Evolutionary conservation across 2,888 invertebrate species (phyloP).

Genomic region (Leptopilina drosophilae): DNA sequence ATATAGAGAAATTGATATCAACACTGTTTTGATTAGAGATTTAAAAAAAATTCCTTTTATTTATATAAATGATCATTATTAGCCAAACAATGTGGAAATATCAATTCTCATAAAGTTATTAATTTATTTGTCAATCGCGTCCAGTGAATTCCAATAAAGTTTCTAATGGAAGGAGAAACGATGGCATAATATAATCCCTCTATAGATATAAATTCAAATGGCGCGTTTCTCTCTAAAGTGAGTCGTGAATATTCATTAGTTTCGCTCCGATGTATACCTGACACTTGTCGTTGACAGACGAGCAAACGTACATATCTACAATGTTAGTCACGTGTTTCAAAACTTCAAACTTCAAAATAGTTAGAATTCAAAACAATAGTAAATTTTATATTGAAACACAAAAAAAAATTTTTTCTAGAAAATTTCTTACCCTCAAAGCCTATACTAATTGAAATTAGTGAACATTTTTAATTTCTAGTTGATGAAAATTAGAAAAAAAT

Average conservation of each 20-base stretch:
- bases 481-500: too few species aligned
- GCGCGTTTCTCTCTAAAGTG: constrained; percentile 59
- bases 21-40: too few species aligned
- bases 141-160: constrained; percentile 23
- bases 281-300: constrained; percentile 41
- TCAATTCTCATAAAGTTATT: constrained; percentile 23
- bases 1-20: too few species aligned
- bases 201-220: constrained; percentile 64
- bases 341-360: not conserved
- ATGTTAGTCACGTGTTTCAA: constrained; percentile 40
- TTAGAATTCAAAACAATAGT: too few species aligned
- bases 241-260: constrained; percentile 64
- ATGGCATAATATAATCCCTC: constrained; percentile 50
- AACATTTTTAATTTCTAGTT: too few species aligned
- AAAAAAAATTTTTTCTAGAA: too few species aligned
- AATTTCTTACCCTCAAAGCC: too few species aligned
- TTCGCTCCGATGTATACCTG: constrained; percentile 12
- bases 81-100: constrained; percentile 21
- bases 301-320: constrained; percentile 39
- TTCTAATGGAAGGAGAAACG: constrained; percentile 2
- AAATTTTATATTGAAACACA: too few species aligned
- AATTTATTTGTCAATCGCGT: constrained; percentile 7
- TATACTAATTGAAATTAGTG: too few species aligned
- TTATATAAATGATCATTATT: not conserved
- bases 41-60: not conserved